Evolutionary conservation across 2,888 invertebrate species (phyloP).

Genomic region (Himalopsyche kuldschensis): DNA sequence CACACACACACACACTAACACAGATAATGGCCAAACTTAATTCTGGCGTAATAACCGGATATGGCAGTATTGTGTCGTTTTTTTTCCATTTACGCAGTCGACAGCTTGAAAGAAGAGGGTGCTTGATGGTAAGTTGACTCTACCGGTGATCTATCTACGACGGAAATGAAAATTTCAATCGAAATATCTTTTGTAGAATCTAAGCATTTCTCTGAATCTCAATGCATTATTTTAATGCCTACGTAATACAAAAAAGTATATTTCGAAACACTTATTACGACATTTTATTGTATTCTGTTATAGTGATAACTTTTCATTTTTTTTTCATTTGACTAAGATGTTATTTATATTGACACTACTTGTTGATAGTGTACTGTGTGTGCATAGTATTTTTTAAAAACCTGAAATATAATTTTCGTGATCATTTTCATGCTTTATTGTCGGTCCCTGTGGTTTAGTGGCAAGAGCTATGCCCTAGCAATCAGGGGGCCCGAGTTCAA

Average conservation of each 20-base stretch:
- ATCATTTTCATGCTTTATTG: no score
- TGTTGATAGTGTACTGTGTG: no score
- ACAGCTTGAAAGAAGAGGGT: neutral
- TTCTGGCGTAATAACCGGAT: neutral
- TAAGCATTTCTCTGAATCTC: neutral
- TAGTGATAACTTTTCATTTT: no score
- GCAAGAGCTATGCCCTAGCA: no score
- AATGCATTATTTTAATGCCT: neutral
- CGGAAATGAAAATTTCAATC: neutral
- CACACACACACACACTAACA: neutral
- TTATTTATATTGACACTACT: no score
- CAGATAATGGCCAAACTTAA: neutral
- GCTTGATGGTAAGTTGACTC: neutral
- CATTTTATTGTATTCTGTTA: no score
- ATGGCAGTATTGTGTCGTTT: neutral
- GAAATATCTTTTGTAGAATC: neutral
- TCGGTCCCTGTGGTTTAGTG: no score
- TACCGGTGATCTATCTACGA: neutral
- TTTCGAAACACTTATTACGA: no score
- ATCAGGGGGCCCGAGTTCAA: no score
- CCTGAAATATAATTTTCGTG: no score
- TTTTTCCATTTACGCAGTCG: neutral
- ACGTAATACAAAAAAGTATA: neutral
- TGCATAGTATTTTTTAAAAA: no score
- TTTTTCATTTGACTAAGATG: no score